Conservation (phyloP, 2,113 vertebrate genomes). For the Zingel zingel region DNA sequence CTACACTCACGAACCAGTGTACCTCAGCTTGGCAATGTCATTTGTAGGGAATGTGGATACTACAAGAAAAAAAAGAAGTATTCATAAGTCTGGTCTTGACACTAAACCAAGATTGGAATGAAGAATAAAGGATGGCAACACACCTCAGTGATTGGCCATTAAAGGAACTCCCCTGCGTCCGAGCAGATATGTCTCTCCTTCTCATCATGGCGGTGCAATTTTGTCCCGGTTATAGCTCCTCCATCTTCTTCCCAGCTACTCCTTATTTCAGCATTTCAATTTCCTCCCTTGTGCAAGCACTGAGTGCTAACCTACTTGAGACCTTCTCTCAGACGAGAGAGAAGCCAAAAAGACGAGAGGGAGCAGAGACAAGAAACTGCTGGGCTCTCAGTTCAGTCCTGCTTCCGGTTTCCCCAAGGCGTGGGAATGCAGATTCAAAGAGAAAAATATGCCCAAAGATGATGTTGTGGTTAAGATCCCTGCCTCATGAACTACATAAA, state of each 20-base stretch:
- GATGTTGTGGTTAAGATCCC: constrained; percentile 46
- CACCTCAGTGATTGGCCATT: constrained; percentile 62
- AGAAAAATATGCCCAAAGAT: constrained; percentile 30
- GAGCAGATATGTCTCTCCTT: constrained; percentile 72
- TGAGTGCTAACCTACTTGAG: constrained; percentile 76
- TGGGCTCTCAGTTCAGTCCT: constrained; percentile 13
- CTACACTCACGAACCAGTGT: constrained; percentile 58
- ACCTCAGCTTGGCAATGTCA: constrained; percentile 49
- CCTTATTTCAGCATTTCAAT: constrained; percentile 83
- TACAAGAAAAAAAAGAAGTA: constrained; percentile 40
- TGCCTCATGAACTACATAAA: constrained; percentile 38
- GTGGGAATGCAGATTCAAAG: constrained; percentile 48
- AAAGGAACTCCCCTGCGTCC: constrained; percentile 70
- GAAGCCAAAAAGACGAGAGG: constrained; percentile 11
- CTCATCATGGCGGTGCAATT: constrained; percentile 79
- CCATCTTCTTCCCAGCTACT: constrained; percentile 79
- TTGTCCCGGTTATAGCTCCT: constrained; percentile 72
- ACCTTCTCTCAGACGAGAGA: constrained; percentile 57
- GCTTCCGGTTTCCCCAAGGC: constrained; percentile 55
- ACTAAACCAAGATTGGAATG: constrained; percentile 79
- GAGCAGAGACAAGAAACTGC: constrained; percentile 23
- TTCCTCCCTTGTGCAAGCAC: constrained; percentile 73
- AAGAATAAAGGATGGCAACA: constrained; percentile 60
- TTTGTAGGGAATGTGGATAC: constrained; percentile 47
- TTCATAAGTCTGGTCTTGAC: constrained; percentile 68